Conservation (phyloP, 2,113 vertebrate genomes). For the Macaca fascicularis region DNA sequence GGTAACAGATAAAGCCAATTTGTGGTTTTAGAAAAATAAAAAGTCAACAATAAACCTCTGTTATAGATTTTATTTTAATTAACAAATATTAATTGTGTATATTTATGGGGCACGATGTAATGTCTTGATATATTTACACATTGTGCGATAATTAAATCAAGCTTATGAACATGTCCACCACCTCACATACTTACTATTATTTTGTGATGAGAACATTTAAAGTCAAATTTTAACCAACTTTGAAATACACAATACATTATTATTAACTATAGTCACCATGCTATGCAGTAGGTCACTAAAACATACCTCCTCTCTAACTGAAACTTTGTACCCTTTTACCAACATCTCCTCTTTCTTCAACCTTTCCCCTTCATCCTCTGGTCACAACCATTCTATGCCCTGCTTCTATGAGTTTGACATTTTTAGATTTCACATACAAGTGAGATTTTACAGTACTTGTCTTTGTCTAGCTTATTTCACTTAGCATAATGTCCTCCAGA, state of each 20-base stretch:
- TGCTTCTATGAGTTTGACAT: not conserved
- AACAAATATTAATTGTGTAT: not conserved
- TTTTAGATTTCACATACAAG: not conserved
- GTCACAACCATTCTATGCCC: not conserved
- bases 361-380: not conserved
- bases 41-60: not conserved
- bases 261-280: not conserved
- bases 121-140: not conserved
- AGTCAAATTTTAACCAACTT: not conserved
- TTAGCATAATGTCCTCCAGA: not conserved
- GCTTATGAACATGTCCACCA: rapidly evolving
- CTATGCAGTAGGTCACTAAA: not conserved
- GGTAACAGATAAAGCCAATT: not conserved
- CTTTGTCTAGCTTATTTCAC: not conserved
- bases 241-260: not conserved
- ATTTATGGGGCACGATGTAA: not conserved
- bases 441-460: not conserved
- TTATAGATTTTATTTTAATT: not conserved
- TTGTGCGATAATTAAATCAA: not conserved
- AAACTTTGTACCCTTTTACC: not conserved
- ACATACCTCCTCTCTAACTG: not conserved
- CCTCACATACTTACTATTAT: not conserved
- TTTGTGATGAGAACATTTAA: not conserved
- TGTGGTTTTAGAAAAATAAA: not conserved
- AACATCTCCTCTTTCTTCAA: not conserved